Conservation (phyloP, 2,797 vertebrate species). For the Artibeus lituratus region DNA sequence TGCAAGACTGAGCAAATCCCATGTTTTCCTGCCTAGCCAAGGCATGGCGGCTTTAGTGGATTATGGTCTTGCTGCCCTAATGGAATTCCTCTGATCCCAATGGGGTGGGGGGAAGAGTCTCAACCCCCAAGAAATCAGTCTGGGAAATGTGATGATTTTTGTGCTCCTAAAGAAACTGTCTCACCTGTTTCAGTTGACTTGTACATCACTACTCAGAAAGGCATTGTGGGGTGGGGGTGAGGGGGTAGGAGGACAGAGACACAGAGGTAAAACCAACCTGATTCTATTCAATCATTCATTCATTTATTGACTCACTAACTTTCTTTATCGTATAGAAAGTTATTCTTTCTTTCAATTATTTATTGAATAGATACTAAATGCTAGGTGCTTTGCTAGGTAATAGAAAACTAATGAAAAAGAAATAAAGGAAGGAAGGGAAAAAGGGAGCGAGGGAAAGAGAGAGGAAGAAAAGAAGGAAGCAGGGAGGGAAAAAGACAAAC, state of each 20-base stretch:
- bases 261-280: not conserved
- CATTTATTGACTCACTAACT: not conserved
- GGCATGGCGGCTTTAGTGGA: not conserved
- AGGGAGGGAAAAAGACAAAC: not conserved
- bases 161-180: not conserved
- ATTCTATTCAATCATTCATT: not conserved
- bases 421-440: not conserved
- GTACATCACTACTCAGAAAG: not conserved
- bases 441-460: too few species aligned
- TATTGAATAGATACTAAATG: not conserved
- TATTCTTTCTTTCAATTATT: not conserved
- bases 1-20: conserved; percentile 31
- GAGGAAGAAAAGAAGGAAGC: not conserved
- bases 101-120: not conserved
- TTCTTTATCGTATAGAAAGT: too few species aligned
- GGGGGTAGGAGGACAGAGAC: not conserved
- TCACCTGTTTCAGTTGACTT: not conserved
- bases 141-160: not conserved
- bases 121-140: not conserved
- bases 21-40: not conserved
- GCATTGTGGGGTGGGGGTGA: not conserved
- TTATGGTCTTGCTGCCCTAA: not conserved
- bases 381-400: not conserved
- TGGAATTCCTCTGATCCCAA: conserved; percentile 31
- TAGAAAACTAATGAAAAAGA: not conserved